phyloP scores from a whole-genome alignment of 1,140 invertebrate genomes.

The Tetragonula clypearis region DNA sequence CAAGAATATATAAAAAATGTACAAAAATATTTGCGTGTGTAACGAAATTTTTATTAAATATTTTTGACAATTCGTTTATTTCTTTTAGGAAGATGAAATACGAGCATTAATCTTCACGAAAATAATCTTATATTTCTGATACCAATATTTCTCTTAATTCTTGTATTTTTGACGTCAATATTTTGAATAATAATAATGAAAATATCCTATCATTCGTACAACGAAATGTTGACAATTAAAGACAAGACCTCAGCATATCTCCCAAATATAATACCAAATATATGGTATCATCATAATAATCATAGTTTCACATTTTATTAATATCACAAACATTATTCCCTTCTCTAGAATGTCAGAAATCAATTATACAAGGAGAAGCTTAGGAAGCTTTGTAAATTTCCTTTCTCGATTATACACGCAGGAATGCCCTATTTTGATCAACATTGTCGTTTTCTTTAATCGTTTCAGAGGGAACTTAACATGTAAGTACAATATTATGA shows the following conservation, averaged over 20 bases:
- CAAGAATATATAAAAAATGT: too few relatives aligned
- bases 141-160: background rate
- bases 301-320: too few relatives aligned
- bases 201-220: background rate
- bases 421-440: background rate
- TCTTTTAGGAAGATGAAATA: background rate
- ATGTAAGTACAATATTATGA: background rate
- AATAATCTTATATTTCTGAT: background rate
- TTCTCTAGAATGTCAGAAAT: too few relatives aligned
- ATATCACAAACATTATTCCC: too few relatives aligned
- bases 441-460: slow-evolving; percentile 46
- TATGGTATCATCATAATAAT: too few relatives aligned
- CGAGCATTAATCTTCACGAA: background rate
- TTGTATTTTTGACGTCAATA: too few relatives aligned
- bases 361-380: too few relatives aligned
- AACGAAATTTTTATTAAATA: too few relatives aligned
- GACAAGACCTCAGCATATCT: too few relatives aligned
- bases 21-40: too few relatives aligned
- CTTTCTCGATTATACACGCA: background rate
- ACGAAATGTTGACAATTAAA: background rate
- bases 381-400: background rate
- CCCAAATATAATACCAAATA: too few relatives aligned
- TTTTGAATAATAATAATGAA: background rate
- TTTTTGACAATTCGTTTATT: too few relatives aligned
- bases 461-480: background rate